A percentile compares a stretch with the other conserved stretches of the same genome.
These are phyloP conservation scores for Chrysocyon brachyurus DNA, from an alignment of 2,797 vertebrate species.

Conservation along the genomic window DNA sequence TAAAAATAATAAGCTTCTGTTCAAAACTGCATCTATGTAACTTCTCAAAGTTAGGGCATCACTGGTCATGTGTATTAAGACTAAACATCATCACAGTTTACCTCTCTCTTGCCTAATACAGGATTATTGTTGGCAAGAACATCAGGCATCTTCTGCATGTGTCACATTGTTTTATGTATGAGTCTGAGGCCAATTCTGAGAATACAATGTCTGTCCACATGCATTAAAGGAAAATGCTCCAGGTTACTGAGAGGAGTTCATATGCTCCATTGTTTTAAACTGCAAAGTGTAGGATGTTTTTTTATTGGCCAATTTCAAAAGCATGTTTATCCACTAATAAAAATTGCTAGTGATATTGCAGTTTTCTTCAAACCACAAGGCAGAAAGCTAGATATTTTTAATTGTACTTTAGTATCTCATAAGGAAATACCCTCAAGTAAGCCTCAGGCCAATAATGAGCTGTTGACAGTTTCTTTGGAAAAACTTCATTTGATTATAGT, in stretches of 20 bases:
- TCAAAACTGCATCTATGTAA: background rate
- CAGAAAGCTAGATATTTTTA: slow-evolving; percentile 42
- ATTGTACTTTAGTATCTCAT: slow-evolving; percentile 32
- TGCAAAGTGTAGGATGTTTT: background rate
- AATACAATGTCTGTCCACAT: background rate
- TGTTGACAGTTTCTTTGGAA: slow-evolving; percentile 57
- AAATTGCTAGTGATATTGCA: slow-evolving; percentile 35
- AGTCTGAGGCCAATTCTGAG: background rate
- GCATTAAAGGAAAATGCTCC: background rate
- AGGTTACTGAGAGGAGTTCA: background rate
- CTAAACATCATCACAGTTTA: background rate
- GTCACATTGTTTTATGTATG: background rate
- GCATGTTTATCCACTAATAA: slow-evolving; percentile 59
- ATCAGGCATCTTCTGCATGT: background rate
- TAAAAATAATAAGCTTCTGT: background rate
- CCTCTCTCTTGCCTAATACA: background rate
- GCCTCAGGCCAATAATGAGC: slow-evolving; percentile 53
- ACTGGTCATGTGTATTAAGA: background rate
- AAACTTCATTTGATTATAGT: slow-evolving; percentile 43
- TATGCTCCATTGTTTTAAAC: background rate
- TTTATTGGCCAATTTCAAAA: slow-evolving; percentile 17
- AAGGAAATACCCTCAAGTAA: slow-evolving; percentile 67
- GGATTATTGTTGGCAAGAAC: background rate
- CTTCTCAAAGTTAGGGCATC: background rate
- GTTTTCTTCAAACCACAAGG: slow-evolving; percentile 32